Evolutionary conservation across 2,797 vertebrate species (phyloP).

Genomic region (Oreochromis grahami): DNA sequence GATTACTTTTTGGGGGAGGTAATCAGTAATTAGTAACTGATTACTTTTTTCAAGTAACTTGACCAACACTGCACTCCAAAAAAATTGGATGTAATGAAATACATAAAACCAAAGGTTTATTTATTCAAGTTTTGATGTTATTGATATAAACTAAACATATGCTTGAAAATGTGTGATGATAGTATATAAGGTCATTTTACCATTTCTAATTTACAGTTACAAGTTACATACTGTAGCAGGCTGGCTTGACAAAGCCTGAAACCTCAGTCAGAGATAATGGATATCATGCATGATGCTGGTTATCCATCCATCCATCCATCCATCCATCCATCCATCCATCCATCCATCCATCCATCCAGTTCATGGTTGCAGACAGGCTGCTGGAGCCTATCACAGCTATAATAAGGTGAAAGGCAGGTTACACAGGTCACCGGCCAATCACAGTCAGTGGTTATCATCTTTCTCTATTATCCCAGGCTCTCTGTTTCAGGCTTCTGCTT

Average conservation of each 20-base stretch:
- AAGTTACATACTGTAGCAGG: neutral
- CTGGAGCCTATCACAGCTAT: neutral
- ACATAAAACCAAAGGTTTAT: neutral
- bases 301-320: too few relatives aligned
- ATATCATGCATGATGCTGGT: neutral
- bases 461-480: neutral
- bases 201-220: neutral
- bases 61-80: neutral
- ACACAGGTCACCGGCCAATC: neutral
- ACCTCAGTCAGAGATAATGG: neutral
- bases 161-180: neutral
- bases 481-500: neutral
- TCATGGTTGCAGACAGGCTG: neutral
- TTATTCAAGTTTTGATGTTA: neutral
- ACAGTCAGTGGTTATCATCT: neutral
- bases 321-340: too few relatives aligned
- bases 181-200: neutral
- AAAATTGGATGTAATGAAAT: accelerated
- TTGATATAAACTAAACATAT: neutral
- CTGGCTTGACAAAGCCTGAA: neutral
- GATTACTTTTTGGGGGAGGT: too few relatives aligned
- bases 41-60: too few relatives aligned
- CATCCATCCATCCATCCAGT: neutral
- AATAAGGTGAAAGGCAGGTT: neutral
- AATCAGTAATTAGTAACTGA: too few relatives aligned